Evolutionary conservation across 2,888 invertebrate species (phyloP).

Genomic region (Nebria salina): DNA sequence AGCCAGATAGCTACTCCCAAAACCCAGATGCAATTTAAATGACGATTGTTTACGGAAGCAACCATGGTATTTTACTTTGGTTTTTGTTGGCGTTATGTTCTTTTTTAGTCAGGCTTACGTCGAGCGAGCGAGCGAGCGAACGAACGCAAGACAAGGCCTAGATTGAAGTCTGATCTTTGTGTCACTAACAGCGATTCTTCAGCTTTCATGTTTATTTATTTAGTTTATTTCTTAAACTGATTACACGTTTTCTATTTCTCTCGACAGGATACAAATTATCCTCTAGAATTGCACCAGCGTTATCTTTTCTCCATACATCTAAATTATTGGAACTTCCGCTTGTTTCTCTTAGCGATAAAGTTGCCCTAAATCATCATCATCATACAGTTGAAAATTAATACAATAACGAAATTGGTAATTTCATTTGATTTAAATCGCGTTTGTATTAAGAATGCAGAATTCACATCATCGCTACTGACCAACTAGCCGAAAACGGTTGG

Average conservation of each 20-base stretch:
- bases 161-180: slow-evolving; percentile 26
- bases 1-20: slow-evolving; percentile 49
- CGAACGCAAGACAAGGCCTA: background rate
- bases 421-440: background rate
- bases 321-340: too few species aligned
- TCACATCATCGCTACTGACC: slow-evolving; percentile 34
- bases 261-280: too few species aligned
- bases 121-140: too few species aligned
- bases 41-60: slow-evolving; percentile 47
- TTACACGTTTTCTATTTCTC: background rate
- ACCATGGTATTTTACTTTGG: slow-evolving; percentile 25
- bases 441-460: slow-evolving; percentile 15
- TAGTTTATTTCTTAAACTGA: background rate
- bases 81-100: slow-evolving; percentile 6
- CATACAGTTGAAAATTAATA: too few species aligned
- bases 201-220: slow-evolving; percentile 8
- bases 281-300: too few species aligned
- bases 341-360: too few species aligned
- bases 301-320: too few species aligned
- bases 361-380: too few species aligned
- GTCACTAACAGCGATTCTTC: slow-evolving; percentile 27
- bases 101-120: slow-evolving; percentile 6
- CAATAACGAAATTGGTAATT: too few species aligned
- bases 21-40: slow-evolving; percentile 52
- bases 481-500: slow-evolving; percentile 41